Conservation (phyloP, 2,113 vertebrate species). For the Pseudopipra pipra region DNA sequence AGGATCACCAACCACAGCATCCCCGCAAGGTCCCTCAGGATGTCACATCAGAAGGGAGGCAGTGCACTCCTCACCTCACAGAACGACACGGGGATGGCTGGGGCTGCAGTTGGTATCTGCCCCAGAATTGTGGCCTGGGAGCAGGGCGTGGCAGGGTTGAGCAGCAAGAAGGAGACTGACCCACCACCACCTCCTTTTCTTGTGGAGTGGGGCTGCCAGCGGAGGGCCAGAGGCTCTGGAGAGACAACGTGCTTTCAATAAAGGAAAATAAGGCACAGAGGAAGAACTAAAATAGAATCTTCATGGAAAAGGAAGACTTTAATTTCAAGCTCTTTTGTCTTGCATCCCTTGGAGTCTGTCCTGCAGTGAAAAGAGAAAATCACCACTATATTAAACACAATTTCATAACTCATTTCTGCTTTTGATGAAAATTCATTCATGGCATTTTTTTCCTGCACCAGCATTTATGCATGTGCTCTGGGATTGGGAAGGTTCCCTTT, state of each 20-base stretch:
- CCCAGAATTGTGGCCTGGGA: not conserved
- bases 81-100: accelerated
- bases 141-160: not conserved
- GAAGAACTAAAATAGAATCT: not conserved
- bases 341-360: not conserved
- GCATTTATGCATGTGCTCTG: not conserved
- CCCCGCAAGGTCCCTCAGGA: accelerated
- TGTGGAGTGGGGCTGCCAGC: not conserved
- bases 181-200: not conserved
- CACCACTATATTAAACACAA: not conserved
- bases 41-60: not conserved
- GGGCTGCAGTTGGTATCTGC: not conserved
- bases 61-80: not conserved
- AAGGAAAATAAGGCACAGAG: not conserved
- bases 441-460: not conserved
- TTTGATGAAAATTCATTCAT: not conserved
- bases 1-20: not conserved
- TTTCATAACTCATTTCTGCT: not conserved
- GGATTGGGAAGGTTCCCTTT: not conserved
- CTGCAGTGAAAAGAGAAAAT: not conserved
- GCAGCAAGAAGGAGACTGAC: not conserved
- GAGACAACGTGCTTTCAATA: not conserved
- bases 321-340: not conserved
- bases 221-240: not conserved
- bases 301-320: not conserved